Conservation (phyloP, 2,888 invertebrate species). For the Leucoma salicis region DNA sequence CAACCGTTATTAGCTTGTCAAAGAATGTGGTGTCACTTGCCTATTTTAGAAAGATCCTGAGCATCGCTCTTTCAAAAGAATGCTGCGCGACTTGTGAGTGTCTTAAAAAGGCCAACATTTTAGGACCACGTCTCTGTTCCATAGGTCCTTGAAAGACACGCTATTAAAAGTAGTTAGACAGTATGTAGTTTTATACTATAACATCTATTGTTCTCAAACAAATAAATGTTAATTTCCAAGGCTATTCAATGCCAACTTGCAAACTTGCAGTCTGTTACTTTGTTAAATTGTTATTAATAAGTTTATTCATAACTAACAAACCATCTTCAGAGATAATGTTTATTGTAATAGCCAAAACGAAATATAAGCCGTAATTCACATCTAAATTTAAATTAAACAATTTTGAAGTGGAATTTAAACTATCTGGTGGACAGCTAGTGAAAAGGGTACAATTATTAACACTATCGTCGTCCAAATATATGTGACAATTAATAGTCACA, state of each 20-base stretch:
- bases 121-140: no score
- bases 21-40: no score
- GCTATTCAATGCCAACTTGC: not conserved
- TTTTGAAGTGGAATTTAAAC: conserved; percentile 25
- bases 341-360: conserved; percentile 1
- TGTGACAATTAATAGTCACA: conserved; percentile 31
- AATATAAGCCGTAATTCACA: conserved; percentile 5
- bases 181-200: no score
- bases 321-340: conserved; percentile 1
- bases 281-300: conserved; percentile 1
- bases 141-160: no score
- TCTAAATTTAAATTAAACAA: conserved; percentile 27
- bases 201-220: no score
- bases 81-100: no score
- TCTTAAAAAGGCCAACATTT: no score
- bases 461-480: conserved; percentile 30
- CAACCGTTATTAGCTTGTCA: no score
- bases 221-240: not conserved
- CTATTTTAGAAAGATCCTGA: no score
- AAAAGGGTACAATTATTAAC: conserved; percentile 44
- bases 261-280: not conserved
- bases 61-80: no score
- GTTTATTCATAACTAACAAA: conserved; percentile 1
- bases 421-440: conserved; percentile 30
- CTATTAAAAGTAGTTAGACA: no score